Conservation (phyloP, 2,113 vertebrate genomes). For the Motacilla tschutschensis region DNA sequence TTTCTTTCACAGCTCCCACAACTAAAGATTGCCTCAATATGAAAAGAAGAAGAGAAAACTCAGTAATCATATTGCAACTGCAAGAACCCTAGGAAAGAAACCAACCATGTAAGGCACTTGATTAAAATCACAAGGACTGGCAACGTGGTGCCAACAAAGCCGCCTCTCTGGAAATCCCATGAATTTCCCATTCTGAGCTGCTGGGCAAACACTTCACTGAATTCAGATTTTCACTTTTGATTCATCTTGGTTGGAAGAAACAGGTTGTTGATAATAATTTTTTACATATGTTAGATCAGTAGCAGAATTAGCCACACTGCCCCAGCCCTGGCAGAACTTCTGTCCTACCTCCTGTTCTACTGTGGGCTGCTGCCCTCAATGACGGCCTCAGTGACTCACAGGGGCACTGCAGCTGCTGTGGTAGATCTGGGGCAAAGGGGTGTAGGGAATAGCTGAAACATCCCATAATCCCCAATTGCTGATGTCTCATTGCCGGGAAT, state of each 20-base stretch:
- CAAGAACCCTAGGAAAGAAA: not conserved
- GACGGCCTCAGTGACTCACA: not conserved
- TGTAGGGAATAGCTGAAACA: not conserved
- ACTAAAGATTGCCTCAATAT: not conserved
- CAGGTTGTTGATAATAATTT: not conserved
- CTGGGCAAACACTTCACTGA: not conserved
- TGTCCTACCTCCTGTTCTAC: accelerated
- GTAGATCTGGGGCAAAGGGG: not conserved
- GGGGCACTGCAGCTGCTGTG: not conserved
- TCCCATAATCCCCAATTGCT: not conserved
- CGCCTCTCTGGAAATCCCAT: not conserved
- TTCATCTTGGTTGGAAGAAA: not conserved
- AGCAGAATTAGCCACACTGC: not conserved
- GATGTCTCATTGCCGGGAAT: not conserved
- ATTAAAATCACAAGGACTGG: not conserved
- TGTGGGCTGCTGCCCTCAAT: not conserved
- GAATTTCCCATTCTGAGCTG: not conserved
- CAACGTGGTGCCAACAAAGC: not conserved
- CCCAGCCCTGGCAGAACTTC: not conserved
- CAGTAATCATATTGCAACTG: not conserved
- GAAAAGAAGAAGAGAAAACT: conserved; percentile 10
- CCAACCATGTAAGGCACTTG: not conserved
- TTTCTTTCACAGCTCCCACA: not conserved
- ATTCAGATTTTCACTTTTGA: not conserved
- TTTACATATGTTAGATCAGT: not conserved